Conservation (phyloP, 2,113 vertebrate genomes). For the Tinamus guttatus region DNA sequence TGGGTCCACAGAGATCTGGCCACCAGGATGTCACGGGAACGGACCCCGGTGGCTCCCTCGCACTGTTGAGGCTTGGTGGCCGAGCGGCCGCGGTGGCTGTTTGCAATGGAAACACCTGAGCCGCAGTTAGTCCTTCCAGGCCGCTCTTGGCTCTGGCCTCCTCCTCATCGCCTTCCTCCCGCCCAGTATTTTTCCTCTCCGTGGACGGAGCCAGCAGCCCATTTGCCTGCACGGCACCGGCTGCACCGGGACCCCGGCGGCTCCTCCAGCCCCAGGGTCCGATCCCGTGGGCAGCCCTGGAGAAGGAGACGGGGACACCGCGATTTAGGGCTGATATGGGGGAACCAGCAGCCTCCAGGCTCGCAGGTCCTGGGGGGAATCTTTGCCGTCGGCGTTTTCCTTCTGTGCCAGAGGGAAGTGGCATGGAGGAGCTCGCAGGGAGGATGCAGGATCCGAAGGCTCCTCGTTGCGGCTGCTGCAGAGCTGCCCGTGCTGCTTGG, state of each 20-base stretch:
- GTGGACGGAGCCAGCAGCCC: not conserved
- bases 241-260: not conserved
- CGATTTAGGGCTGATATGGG: not conserved
- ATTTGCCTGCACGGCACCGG: not conserved
- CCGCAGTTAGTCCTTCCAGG: not conserved
- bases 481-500: not conserved
- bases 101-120: slow-evolving; percentile 22
- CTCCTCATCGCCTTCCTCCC: not conserved
- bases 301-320: not conserved
- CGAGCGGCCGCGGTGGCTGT: not conserved
- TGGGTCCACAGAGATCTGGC: too few species aligned
- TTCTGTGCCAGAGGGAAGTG: not conserved
- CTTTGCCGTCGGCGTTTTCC: too few species aligned
- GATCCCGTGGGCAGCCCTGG: too few species aligned
- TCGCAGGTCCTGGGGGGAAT: not conserved
- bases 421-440: fast-evolving
- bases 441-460: not conserved
- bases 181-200: not conserved
- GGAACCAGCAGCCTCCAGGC: not conserved
- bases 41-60: not conserved
- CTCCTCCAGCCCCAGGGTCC: not conserved
- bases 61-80: not conserved
- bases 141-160: not conserved
- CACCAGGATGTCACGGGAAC: too few species aligned
- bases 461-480: fast-evolving